These are phyloP conservation scores for Pseudorhiza aurosa DNA, from an alignment of 30 jellyfish, hydroid and myxozoan species.

Conservation along the genomic window DNA sequence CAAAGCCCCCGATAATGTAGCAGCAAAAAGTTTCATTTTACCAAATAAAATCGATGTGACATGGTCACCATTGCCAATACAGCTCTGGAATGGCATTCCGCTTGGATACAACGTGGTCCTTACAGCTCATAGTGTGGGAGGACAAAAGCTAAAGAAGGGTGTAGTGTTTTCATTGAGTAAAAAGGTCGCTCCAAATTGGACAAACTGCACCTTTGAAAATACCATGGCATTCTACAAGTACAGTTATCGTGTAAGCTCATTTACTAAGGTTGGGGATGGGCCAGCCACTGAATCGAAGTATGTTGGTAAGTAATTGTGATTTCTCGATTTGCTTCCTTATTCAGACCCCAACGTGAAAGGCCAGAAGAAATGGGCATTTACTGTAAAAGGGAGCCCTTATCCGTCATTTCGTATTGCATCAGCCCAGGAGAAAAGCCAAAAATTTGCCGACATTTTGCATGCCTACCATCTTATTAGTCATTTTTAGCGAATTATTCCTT, in stretches of 20 bases:
- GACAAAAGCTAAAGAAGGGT: background rate
- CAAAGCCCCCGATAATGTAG: conserved; percentile 35
- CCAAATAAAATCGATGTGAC: conserved; percentile 33
- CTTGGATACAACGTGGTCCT: conserved; percentile 43
- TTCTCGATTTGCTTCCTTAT: background rate
- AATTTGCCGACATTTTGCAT: no score
- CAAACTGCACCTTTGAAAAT: background rate
- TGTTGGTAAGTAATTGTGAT: conserved; percentile 39
- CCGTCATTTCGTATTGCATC: no score
- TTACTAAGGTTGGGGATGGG: conserved; percentile 45
- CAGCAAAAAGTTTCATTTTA: conserved; percentile 37
- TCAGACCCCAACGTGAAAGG: no score
- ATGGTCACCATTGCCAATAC: conserved; percentile 32
- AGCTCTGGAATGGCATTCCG: conserved; percentile 54
- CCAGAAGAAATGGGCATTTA: no score
- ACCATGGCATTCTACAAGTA: conserved; percentile 26
- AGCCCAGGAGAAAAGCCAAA: no score
- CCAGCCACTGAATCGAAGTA: background rate
- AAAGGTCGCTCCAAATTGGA: conserved; percentile 4
- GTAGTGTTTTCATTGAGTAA: background rate
- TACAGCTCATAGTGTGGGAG: conserved; percentile 46
- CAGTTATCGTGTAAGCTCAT: conserved; percentile 22
- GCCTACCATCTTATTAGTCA: no score
- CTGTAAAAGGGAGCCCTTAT: no score
- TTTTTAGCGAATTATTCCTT: no score